A percentile compares a stretch with the other conserved stretches of the same genome.
phyloP scores from a whole-genome alignment of 2,113 vertebrate genomes.

The Miniopterus natalensis region DNA sequence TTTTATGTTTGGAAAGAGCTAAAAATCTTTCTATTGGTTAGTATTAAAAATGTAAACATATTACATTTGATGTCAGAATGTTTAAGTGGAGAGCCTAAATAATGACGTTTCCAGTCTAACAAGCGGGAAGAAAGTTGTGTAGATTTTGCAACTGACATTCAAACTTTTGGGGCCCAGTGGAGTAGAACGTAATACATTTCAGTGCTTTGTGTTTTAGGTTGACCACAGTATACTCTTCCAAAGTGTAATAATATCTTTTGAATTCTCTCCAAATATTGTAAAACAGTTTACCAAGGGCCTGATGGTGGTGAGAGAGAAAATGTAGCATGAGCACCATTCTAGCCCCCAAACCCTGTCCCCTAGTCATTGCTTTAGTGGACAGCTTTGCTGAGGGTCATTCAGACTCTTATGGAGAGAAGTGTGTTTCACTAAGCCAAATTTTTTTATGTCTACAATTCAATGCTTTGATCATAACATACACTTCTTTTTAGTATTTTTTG shows the following conservation, averaged over 20 bases:
- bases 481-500: background rate
- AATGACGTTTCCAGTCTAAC: background rate
- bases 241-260: background rate
- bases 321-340: background rate
- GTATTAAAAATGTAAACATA: conserved; percentile 33
- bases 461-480: background rate
- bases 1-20: conserved; percentile 29
- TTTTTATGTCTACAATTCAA: conserved; percentile 6
- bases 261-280: background rate
- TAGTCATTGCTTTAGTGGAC: background rate
- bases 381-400: background rate
- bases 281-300: background rate
- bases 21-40: background rate
- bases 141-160: background rate
- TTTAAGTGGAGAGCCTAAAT: background rate
- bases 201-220: conserved; percentile 4
- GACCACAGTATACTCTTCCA: background rate
- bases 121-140: background rate
- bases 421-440: background rate
- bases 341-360: too few relatives aligned
- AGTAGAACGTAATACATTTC: background rate
- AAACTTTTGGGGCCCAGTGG: background rate
- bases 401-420: background rate
- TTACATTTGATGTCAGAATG: background rate
- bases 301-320: background rate